phyloP scores from a whole-genome alignment of 2,113 vertebrate genomes.

The Erinaceus europaeus region DNA sequence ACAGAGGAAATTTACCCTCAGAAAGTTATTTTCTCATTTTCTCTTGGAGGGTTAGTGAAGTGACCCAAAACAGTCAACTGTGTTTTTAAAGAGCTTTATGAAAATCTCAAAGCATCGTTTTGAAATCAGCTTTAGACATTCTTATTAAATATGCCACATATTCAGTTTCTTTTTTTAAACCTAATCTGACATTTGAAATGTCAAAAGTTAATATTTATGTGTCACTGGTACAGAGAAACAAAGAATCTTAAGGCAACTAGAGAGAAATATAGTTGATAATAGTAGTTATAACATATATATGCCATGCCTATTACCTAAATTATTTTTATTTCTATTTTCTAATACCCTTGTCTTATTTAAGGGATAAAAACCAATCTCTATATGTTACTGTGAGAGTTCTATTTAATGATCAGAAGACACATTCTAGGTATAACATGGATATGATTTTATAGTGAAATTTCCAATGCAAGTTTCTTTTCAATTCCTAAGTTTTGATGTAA shows the following conservation, averaged over 20 bases:
- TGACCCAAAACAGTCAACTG: slow-evolving; percentile 38
- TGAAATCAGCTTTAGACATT: neutral
- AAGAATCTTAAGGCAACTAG: neutral
- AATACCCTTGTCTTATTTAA: neutral
- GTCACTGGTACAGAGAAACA: neutral
- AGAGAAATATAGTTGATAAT: neutral
- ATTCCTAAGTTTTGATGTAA: neutral
- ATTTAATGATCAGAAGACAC: neutral
- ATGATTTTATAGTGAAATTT: neutral
- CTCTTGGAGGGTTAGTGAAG: slow-evolving; percentile 12
- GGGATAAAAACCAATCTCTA: neutral
- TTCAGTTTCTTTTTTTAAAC: neutral
- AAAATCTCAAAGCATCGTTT: slow-evolving; percentile 20
- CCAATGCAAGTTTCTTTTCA: neutral
- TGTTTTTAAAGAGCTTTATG: neutral
- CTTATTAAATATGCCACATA: neutral
- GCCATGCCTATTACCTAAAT: neutral
- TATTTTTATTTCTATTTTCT: slow-evolving; percentile 5
- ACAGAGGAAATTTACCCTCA: slow-evolving; percentile 4
- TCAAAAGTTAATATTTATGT: neutral
- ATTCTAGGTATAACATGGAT: neutral
- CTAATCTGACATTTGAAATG: neutral
- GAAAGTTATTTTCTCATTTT: slow-evolving; percentile 34
- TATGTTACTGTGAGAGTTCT: neutral
- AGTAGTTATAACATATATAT: neutral